Percentiles rank a stretch among this genome's conserved stretches.
Evolutionary conservation across 2,888 invertebrate species (phyloP).

Genomic region (Stratiomys singularior): DNA sequence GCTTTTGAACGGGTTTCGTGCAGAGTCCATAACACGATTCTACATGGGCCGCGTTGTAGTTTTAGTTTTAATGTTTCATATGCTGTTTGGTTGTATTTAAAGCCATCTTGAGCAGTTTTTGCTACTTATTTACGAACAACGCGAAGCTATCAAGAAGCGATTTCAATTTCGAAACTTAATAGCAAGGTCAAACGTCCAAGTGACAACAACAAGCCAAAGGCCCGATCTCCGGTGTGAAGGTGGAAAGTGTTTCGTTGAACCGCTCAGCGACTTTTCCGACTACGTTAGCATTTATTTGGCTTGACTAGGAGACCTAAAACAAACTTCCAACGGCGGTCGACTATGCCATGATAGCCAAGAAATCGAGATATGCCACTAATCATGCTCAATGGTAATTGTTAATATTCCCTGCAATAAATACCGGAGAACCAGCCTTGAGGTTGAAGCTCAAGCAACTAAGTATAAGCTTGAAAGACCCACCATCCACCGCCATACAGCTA

Average conservation of each 20-base stretch:
- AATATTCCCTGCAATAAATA: background rate
- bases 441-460: background rate
- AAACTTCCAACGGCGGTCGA: background rate
- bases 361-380: constrained; percentile 1
- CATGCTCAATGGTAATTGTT: background rate
- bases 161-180: constrained; percentile 8
- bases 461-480: background rate
- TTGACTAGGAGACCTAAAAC: background rate
- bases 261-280: background rate
- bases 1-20: constrained; percentile 20
- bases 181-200: constrained; percentile 12
- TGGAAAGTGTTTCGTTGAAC: background rate
- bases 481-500: background rate
- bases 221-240: background rate
- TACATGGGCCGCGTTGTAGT: background rate
- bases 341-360: background rate
- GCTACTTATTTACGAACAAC: background rate
- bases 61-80: background rate
- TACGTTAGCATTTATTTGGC: background rate
- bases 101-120: too few relatives aligned
- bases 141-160: background rate
- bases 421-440: constrained; percentile 6
- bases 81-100: too few relatives aligned
- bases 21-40: background rate
- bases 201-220: background rate